Conservation (phyloP, 2,113 vertebrate species). For the Chascanopsetta lugubris region DNA sequence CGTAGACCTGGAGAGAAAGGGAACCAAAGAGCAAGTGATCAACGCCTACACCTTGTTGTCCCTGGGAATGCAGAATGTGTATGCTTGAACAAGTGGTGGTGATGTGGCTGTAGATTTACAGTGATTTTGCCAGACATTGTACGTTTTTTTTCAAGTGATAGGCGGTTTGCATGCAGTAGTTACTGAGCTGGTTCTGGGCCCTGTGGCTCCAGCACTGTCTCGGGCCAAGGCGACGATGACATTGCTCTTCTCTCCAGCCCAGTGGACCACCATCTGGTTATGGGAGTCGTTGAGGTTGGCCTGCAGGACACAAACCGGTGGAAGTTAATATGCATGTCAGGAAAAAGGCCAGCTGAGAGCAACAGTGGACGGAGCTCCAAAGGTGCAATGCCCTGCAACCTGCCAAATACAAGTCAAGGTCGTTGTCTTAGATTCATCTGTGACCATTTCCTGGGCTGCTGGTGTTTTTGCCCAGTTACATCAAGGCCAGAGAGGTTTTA, state of each 20-base stretch:
- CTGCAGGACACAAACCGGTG: slow-evolving; percentile 73
- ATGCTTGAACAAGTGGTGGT: no score
- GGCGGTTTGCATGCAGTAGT: slow-evolving; percentile 69
- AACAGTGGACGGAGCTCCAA: background rate
- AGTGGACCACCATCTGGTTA: slow-evolving; percentile 99
- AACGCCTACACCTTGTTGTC: background rate
- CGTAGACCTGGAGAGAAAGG: slow-evolving; percentile 85
- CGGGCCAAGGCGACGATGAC: slow-evolving; percentile 96
- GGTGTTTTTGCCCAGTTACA: background rate
- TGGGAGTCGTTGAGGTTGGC: slow-evolving; percentile 96
- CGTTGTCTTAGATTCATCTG: slow-evolving; percentile 33
- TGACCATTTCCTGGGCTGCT: slow-evolving; percentile 28
- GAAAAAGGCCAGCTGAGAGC: background rate
- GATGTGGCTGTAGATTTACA: no score
- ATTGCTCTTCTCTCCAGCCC: slow-evolving; percentile 97
- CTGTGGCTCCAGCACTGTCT: slow-evolving; percentile 87
- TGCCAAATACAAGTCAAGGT: no score
- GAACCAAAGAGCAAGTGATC: background rate
- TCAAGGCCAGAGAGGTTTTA: slow-evolving; percentile 43
- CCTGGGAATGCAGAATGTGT: background rate
- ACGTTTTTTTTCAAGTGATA: no score
- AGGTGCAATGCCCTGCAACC: no score
- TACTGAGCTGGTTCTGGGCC: slow-evolving; percentile 92
- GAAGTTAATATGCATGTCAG: background rate
- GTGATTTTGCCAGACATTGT: no score